Evolutionary conservation across 2,113 vertebrate species (phyloP), one percentile per base, ranked within the genome.

Genomic region (Datnioides undecimradiatus): DNA sequence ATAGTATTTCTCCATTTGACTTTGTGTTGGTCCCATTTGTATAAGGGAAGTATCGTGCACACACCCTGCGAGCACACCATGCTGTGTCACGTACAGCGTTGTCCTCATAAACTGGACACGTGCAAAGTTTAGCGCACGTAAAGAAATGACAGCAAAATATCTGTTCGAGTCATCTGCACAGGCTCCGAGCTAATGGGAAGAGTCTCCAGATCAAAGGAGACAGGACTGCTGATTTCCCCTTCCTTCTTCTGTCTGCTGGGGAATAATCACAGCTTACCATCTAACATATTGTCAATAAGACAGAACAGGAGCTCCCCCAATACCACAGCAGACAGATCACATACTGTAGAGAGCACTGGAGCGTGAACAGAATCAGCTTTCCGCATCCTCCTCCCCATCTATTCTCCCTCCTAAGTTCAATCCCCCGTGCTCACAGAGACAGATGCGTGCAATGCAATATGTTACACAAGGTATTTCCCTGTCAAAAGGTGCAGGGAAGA

Each of bases 221-320:
- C 57, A 46, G 79, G 68, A 72, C 31, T 73, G 60, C 86, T 90
- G 87, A 90, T 91, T 91, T 83, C 83, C 80, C 64, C 41, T 82
- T 87, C 69, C 82, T 67, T 73, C 73, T 68, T 76, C 52, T 73
- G 69, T 83, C 86, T 82, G 70, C 76, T 41, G 72, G 82, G 65
- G 85, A 93, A 80, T 90, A 83, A 91, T 91, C 86, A 80, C 59
- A 54, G 84, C 45, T 87, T 73, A 83, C 80, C 82, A 90, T 93
- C 90, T 84, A 93, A 89, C 89, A 90, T 79, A 89, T 80, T 88
- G 90, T 90, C 92, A 91, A 91, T 94, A 91, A 82, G 82, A 86
- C 70, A 68, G 85, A 87, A 69, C 80, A 78, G 68, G 67, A 84
- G 80, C 69, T 77, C 68, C 76, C 45, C 74, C 59, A 70, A 73